Evolutionary conservation across 2,113 vertebrate species (phyloP).

Genomic region (Chelonoidis abingdonii): DNA sequence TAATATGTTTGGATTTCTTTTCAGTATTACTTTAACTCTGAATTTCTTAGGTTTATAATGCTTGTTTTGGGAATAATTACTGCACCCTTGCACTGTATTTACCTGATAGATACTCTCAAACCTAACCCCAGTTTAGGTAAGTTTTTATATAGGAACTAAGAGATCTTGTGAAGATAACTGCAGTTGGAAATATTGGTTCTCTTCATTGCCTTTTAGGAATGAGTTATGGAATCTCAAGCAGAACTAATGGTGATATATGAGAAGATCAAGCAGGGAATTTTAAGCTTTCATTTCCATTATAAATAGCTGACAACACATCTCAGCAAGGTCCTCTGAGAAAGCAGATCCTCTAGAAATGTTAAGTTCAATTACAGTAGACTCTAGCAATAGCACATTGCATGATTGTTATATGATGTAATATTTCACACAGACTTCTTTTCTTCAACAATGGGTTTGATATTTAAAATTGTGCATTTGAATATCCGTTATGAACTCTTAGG

Average conservation of each 20-base stretch:
- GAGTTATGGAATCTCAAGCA: background rate
- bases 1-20: background rate
- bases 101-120: background rate
- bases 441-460: background rate
- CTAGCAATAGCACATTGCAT: background rate
- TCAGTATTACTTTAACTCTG: background rate
- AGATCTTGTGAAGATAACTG: background rate
- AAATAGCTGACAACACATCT: background rate
- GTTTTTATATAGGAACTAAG: background rate
- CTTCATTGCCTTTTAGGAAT: background rate
- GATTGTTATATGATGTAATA: background rate
- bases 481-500: background rate
- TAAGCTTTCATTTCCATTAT: background rate
- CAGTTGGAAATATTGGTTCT: background rate
- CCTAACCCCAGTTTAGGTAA: background rate
- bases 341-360: background rate
- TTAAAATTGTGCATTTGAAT: background rate
- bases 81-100: background rate
- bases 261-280: background rate
- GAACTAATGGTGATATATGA: background rate
- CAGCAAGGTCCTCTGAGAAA: background rate
- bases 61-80: background rate
- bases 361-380: background rate
- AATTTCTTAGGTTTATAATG: background rate
- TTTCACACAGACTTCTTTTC: background rate